phyloP scores from a whole-genome alignment of 2,113 vertebrate genomes.

The Camelus bactrianus region DNA sequence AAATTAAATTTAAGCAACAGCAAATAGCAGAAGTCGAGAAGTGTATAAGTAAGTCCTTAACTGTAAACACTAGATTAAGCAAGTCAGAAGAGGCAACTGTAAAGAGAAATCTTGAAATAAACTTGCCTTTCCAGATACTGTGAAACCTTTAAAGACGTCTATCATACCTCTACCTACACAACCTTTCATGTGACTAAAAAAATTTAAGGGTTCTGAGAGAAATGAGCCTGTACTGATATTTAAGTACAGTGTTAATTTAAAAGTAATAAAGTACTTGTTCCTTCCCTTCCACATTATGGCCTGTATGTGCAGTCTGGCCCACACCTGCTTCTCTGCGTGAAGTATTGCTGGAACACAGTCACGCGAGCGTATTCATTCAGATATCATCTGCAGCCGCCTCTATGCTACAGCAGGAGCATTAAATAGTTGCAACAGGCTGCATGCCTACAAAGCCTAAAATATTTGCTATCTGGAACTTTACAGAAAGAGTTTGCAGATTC shows the following conservation, averaged over 20 bases:
- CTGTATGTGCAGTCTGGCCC: no score
- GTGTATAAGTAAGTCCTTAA: not conserved
- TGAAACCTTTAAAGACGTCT: not conserved
- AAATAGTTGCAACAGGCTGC: not conserved
- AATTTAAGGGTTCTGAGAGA: not conserved
- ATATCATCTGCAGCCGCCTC: no score
- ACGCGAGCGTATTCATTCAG: not conserved
- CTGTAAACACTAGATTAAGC: not conserved
- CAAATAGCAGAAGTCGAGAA: not conserved
- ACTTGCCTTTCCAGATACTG: not conserved
- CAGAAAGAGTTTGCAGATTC: not conserved
- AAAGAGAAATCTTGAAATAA: not conserved
- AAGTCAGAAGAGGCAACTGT: not conserved
- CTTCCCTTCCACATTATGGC: not conserved
- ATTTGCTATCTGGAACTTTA: not conserved
- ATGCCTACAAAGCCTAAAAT: not conserved
- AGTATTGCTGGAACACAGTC: not conserved
- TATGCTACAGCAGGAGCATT: not conserved
- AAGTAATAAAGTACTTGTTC: not conserved
- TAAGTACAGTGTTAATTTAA: not conserved
- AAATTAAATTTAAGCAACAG: constrained; percentile 17
- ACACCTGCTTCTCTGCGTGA: not conserved
- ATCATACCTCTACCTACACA: not conserved
- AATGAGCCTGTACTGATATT: not conserved
- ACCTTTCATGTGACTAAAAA: not conserved